Evolutionary conservation across 1,140 invertebrate genomes (phyloP), one percentile per base, ranked within the genome.

Genomic region (Nebria ingens): DNA sequence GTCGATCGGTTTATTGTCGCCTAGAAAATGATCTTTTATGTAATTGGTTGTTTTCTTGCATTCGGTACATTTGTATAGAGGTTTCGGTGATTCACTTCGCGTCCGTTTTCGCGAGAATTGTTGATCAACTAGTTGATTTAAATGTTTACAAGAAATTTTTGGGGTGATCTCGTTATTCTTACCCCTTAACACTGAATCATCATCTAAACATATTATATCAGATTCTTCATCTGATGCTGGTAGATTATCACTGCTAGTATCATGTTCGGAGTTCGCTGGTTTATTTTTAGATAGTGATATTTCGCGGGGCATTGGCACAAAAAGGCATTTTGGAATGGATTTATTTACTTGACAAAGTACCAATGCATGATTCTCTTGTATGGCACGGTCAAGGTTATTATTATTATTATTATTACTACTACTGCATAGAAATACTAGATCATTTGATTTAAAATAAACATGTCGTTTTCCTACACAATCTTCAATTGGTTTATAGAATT

Each of bases 251-350:
- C 25, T 34, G 25, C 25, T n/a, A 34, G 25, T 9, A 9, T 34
- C 25, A 34, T 34, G 6, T 34, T n/a, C 25, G n/a, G 6, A 34
- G n/a, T 34, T 34, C 9, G 9, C 17, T 34, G 25, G 25, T 34
- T 34, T 34, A 34, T n/a, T 34, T n/a, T 6, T 6, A 6, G 25
- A 6, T n/a, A n/a, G n/a, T n/a, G n/a, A n/a, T n/a, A n/a, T 20
- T 13, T 60, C 49, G n/a, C n/a, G n/a, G n/a, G n/a, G n/a, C 25
- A 60, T 12, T 53, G 51, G 59, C 11, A 68, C 58, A 51, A 68
- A 64, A 19, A 56, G 29, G 40, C 66, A 68, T 50, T 62, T 58
- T 2, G 66, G 66, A 50, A 66, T 58, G 25, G 66, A 64, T 17
- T 56, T 58, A 19, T 59, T 56, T 1, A 66, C 59, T 55, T 68